Conservation (phyloP, 2,797 vertebrate genomes). For the Euphonia xanthogaster region DNA sequence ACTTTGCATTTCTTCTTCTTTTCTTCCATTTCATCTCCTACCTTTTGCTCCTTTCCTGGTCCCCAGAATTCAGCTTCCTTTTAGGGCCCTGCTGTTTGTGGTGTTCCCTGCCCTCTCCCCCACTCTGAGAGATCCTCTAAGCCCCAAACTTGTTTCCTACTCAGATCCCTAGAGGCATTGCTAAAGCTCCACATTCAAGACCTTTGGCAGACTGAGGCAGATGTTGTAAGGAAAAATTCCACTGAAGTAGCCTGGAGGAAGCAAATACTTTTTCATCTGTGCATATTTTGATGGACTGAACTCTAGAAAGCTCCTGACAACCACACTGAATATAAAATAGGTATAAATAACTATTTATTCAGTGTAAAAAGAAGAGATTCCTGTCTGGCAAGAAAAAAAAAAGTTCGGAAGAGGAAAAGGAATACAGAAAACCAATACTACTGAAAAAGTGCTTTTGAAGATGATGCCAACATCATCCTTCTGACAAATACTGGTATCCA, state of each 20-base stretch:
- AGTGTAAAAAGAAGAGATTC: neutral
- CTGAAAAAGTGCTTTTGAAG: neutral
- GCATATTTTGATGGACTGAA: neutral
- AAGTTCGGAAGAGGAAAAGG: neutral
- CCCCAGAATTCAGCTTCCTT: neutral
- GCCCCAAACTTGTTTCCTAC: neutral
- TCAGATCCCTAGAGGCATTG: neutral
- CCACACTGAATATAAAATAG: neutral
- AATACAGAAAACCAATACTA: neutral
- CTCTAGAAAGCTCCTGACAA: neutral
- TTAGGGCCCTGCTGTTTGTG: neutral
- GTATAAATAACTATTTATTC: neutral
- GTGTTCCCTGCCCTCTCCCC: neutral
- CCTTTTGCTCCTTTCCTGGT: neutral
- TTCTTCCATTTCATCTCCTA: neutral
- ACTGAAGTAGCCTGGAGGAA: neutral
- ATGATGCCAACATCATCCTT: neutral
- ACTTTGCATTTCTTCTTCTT: neutral
- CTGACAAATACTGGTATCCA: neutral
- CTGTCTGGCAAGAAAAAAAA: neutral
- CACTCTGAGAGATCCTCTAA: rapidly evolving
- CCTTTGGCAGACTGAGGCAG: neutral
- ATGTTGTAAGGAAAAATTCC: neutral
- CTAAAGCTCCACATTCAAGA: neutral
- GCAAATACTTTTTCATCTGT: neutral